Evolutionary conservation across 2,888 invertebrate species (phyloP), one percentile per base, ranked within the genome.

Genomic region (Invenusta paracnida): DNA sequence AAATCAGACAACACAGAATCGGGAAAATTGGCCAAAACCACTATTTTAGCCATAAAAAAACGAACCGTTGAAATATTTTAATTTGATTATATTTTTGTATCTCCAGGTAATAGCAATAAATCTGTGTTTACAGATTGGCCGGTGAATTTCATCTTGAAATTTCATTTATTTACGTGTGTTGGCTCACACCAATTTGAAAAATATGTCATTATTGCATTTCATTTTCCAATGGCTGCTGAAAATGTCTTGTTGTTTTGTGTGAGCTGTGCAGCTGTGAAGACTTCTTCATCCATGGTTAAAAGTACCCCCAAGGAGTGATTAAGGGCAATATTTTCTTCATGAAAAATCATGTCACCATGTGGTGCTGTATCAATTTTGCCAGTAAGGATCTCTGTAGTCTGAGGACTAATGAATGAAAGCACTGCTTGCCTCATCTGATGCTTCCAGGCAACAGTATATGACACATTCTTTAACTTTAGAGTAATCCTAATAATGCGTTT

Each of bases 91-190:
- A 73, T 73, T 73, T 73, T 73, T 73, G 73, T 73, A 73, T 73
- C 73, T 73, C 73, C 73, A 73, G 17, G 73, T 73, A 73, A 73
- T 73, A 73, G 73, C 73, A 73, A 73, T 73, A 5, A 73, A 73
- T 73, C 73, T 73, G 73, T 73, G 73, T 73, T 73, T 23, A 73
- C 73, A 73, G 73, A 73, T 73, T 5, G 73, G 25, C 27, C 23
- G 73, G 73, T 73, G 73, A 73, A 73, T 73, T 73, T 73, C 73
- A 73, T n/a, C 73, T 73, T 73, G 73, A 73, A 73, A 73, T 73
- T 5, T 73, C 73, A 73, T 13, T 73, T 23, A 73, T 73, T 73
- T 73, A 73, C 73, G 48, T n/a, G n/a, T n/a, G 29, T 27, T 27
- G 79, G 79, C 23, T 79, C 79, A 79, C 79, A 79, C 27, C 79